Conservation (phyloP, 2,797 vertebrate species). For the Nasua narica region DNA sequence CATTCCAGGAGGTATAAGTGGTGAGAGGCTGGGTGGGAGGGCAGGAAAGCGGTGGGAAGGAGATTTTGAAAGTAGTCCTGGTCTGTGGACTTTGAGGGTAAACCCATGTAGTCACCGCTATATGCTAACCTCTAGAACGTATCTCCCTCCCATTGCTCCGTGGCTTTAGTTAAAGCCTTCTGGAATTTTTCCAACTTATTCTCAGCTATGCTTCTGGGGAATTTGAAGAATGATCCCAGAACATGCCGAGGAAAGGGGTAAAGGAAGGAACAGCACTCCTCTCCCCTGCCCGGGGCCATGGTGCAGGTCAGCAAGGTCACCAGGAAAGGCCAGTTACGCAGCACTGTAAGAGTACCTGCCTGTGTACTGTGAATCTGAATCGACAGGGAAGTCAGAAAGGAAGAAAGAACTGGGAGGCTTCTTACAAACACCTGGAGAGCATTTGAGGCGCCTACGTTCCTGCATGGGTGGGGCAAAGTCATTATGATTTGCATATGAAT, state of each 20-base stretch:
- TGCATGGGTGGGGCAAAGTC: neutral
- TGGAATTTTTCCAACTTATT: neutral
- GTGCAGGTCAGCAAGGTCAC: neutral
- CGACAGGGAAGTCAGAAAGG: neutral
- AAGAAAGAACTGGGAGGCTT: neutral
- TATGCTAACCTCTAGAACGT: neutral
- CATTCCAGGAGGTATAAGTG: neutral
- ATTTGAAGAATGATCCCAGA: neutral
- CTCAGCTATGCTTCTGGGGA: neutral
- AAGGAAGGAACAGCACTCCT: neutral
- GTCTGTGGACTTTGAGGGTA: neutral
- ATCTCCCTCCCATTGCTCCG: neutral
- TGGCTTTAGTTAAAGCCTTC: neutral
- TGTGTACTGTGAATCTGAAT: no score
- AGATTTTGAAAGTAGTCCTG: neutral
- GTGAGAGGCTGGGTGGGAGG: neutral
- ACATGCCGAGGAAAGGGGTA: neutral
- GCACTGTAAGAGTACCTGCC: neutral
- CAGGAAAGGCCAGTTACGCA: neutral
- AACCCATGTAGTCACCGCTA: neutral
- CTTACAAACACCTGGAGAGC: neutral
- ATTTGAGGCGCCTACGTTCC: neutral
- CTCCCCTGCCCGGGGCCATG: neutral
- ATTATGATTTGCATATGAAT: conserved; percentile 15
- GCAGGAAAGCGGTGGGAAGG: neutral